Evolutionary conservation across 2,113 vertebrate genomes (phyloP), one percentile per base, ranked within the genome.

Genomic region (Vicugna pacos): DNA sequence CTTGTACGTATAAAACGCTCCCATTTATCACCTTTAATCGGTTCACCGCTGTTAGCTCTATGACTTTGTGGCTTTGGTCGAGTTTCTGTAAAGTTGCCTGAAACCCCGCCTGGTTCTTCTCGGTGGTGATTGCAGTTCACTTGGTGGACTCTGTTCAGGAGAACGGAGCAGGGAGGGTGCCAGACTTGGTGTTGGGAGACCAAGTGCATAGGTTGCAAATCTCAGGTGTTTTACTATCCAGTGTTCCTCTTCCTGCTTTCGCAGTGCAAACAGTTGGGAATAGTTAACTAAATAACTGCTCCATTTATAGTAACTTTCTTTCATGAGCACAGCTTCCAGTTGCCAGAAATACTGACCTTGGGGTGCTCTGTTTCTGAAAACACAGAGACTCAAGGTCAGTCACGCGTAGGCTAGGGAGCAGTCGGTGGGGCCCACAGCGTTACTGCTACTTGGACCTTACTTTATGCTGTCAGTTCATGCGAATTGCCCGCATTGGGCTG

Each of bases 301-400:
- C 79, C 54, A 46, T 77, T 79, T 86, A 54, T 35, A 8, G 32
- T 77, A 69, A 56, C 56, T 56, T 75, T 80, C 13, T 95, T 92
- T 69, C 30, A 26, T 4, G 24, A 76, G 64, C 52, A 3, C 14
- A 69, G 22, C 72, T 95, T 95, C 73, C 48, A 83, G 38, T 93
- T 83, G 62, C 50, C 60, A 79, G 20, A 91, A 81, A 50, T 83
- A 70, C 13, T 65, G 54, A 42, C 14, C 16, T 82, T n/a, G 77
- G n/a, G 72, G 58, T 94, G 24, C 56, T 38, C 86, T 89, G 19
- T 46, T 91, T 88, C 32, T 83, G 67, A 84, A 94, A 95, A 72
- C 62, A 50, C 13, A n/a, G 52, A 50, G 65, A 73, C 28, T 62
- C 32, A 14, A 48, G 50, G n/a, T 82, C 48, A 8, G 26, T 80